Conservation (phyloP, 1,140 invertebrate genomes). For the Dendrolimus kikuchii region DNA sequence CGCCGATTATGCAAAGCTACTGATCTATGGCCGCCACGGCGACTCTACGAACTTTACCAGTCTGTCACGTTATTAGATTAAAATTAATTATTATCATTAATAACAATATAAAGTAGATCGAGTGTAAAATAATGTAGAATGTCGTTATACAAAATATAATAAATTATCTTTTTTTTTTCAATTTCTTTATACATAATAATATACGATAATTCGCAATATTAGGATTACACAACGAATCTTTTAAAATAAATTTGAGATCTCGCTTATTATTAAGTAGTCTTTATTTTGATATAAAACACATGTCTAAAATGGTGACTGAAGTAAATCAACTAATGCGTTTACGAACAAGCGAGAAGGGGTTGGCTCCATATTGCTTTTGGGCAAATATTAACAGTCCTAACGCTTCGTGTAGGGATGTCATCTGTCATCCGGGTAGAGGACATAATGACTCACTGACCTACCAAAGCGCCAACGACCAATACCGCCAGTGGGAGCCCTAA, state of each 20-base stretch:
- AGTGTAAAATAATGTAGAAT: conserved; percentile 71
- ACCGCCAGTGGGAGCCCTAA: conserved; percentile 41
- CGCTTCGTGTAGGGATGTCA: too few species aligned
- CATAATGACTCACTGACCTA: too few species aligned
- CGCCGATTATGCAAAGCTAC: conserved; percentile 71
- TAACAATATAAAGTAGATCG: conserved; percentile 67
- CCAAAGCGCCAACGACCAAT: conserved; percentile 21
- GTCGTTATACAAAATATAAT: conserved; percentile 71
- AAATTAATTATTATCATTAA: conserved; percentile 72
- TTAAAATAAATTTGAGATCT: conserved; percentile 72
- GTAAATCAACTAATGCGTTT: conserved; percentile 54
- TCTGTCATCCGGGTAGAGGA: too few species aligned
- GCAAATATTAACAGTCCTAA: too few species aligned
- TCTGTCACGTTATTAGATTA: conserved; percentile 71
- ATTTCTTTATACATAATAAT: conserved; percentile 52
- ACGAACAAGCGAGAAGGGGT: conserved; percentile 50
- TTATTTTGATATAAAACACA: conserved; percentile 68
- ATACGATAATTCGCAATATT: conserved; percentile 66
- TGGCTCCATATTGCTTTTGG: conserved; percentile 4
- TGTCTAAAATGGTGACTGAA: conserved; percentile 61
- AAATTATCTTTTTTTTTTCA: conserved; percentile 69
- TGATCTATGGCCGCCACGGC: conserved; percentile 67
- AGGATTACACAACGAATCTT: conserved; percentile 68
- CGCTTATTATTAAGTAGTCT: conserved; percentile 71
- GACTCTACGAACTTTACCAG: conserved; percentile 72